A percentile compares a stretch with the other conserved stretches of the same genome.
These are phyloP conservation scores for Phengaris alcon DNA, from an alignment of 2,888 invertebrate species.

Conservation along the genomic window DNA sequence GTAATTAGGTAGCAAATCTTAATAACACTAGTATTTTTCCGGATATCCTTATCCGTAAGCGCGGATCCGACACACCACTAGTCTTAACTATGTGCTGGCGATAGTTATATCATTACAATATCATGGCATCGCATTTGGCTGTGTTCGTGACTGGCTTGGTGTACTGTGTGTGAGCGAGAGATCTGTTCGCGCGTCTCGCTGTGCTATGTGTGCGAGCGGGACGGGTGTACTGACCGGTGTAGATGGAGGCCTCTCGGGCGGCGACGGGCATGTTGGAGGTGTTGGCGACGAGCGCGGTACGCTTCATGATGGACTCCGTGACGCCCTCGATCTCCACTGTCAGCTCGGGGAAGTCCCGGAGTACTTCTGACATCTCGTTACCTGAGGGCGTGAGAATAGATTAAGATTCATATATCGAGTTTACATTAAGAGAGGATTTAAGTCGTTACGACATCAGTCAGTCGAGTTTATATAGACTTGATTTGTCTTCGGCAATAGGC, in stretches of 20 bases:
- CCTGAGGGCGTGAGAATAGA: slow-evolving; percentile 49
- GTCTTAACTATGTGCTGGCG: no score
- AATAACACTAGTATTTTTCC: no score
- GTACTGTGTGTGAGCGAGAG: slow-evolving; percentile 4
- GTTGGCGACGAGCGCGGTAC: slow-evolving; percentile 99
- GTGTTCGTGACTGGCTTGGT: background rate
- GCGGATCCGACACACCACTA: no score
- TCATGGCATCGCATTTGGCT: no score
- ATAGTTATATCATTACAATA: no score
- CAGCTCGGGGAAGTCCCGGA: slow-evolving; percentile 99
- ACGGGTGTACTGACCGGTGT: slow-evolving; percentile 84
- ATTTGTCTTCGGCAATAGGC: no score
- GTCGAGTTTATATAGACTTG: no score
- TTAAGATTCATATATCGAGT: background rate
- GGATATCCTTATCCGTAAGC: no score
- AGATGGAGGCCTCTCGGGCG: slow-evolving; percentile 99
- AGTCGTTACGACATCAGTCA: no score
- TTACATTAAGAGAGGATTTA: background rate
- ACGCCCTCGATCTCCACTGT: slow-evolving; percentile 97
- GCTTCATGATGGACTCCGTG: slow-evolving; percentile 99
- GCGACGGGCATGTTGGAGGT: slow-evolving; percentile 99
- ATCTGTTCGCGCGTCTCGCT: background rate
- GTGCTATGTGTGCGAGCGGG: background rate
- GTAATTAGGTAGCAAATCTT: no score
- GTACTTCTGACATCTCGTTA: slow-evolving; percentile 99